Base-by-base conservation (phyloP, 2,888 invertebrate species). In the Sphecodes monilicornis region DNA sequence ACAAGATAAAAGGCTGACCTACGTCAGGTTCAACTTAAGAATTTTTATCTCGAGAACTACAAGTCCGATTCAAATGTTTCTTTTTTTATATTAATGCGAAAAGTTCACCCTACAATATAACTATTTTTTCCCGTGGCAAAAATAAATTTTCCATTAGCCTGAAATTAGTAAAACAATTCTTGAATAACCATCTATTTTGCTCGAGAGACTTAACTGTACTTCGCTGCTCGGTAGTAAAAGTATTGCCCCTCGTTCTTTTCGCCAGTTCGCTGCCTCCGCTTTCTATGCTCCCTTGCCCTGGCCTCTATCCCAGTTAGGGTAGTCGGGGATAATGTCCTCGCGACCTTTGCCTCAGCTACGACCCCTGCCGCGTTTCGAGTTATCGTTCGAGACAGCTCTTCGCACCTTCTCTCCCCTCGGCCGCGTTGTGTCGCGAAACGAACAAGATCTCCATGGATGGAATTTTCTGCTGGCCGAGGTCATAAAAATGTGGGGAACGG, bases 281-380 rank as follows among this genome's bases (percentile, higher is more conserved):
- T 57, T 39, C 29, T 32, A 26, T 46, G 22, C 26, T 36, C 36
- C n/a, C 6, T 13, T 50, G 22, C 22, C n/a, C 36, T 41, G 57
- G 29, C 60, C 36, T 79, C 36, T 76, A 68, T 76, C 78, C 72
- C 60, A 57, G 78, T 73, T 79, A 83, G 87, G 79, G 80, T 77
- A 77, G 78, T 83, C 81, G 76, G 76, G 89, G 89, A 91, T 91
- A 89, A 87, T 77, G 89, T 88, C 91, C 88, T 72, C 82, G 78
- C 78, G 82, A 86, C 86, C 88, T 89, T 86, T 86, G 86, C 84
- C 82, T 54, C 85, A 8, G 66, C 66, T 41, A 29, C 69, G 78
- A 87, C 74, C 84, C 66, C 57, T 77, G 68, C 50, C 77, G 64
- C 77, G 77, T 80, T 50, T 82, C 39, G 66, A 50, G 72, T 46